Percentiles rank a stretch among this genome's conserved stretches.
These are phyloP conservation scores for Myotis myotis DNA, from an alignment of 2,797 vertebrate species.

Conservation along the genomic window DNA sequence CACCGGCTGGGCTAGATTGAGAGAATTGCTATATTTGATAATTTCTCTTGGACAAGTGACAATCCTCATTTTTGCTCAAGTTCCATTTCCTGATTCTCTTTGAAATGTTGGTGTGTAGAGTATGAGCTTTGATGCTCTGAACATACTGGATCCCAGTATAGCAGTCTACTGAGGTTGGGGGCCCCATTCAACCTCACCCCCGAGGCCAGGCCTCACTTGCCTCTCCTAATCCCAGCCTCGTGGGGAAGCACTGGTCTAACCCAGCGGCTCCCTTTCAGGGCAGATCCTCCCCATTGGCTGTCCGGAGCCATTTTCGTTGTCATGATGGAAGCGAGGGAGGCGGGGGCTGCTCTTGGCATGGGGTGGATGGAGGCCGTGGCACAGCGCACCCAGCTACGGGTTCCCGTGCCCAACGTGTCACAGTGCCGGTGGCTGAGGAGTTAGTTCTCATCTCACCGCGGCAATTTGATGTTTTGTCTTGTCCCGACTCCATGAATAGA, in stretches of 20 bases:
- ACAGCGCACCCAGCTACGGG: too few species aligned
- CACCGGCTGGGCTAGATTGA: too few species aligned
- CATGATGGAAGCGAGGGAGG: neutral
- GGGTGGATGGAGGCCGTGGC: too few species aligned
- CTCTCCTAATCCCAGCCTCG: neutral
- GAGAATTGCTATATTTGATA: neutral
- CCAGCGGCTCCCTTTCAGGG: neutral
- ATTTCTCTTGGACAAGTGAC: neutral
- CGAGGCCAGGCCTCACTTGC: neutral
- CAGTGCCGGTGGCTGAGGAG: too few species aligned
- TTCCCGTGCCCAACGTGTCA: too few species aligned
- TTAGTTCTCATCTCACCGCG: neutral
- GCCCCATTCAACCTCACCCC: neutral
- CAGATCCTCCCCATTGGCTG: too few species aligned
- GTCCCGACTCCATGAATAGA: slow-evolving; percentile 84
- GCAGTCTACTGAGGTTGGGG: neutral
- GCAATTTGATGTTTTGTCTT: slow-evolving; percentile 45
- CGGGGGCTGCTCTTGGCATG: neutral
- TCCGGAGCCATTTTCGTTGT: neutral
- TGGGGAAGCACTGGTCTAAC: neutral
- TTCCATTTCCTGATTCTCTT: neutral
- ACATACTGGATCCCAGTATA: neutral
- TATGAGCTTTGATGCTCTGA: neutral
- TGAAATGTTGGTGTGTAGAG: neutral
- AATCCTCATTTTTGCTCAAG: neutral